Base-by-base conservation (phyloP, 2,113 vertebrate genomes). In the Tragelaphus strepsiceros region DNA sequence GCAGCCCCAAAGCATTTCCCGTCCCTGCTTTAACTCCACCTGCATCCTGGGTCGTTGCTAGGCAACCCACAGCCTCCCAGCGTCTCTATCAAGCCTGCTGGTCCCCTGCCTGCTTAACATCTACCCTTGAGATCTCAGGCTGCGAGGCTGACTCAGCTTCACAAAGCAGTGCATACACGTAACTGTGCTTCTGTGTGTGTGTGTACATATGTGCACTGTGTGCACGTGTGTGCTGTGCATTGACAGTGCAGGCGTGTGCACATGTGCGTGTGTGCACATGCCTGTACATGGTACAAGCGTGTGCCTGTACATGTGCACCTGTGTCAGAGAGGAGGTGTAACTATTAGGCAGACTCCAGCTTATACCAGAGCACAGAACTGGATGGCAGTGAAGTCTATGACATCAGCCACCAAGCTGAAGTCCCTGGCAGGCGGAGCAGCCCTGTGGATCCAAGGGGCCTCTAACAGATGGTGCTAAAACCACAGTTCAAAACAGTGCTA, bases 31-130 rank as follows among this genome's bases (percentile, higher is more conserved):
- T 83, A 71, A 59, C 90, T 96, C 93, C 87, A 61, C 58, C 96
- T 67, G 16, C 88, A 82, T 91, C 92, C 97, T 94, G 81, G 83
- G 62, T 62, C 6, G 98, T 98, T 98, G 98, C 98, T 98, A 98
- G 96, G 98, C 97, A 97, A 99, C 98, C 58, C 56, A 35, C 46
- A 62, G 46, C 95, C 95, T 95, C 97, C 88, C 59, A 83, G 91
- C 26, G 90, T 95, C 86, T 84, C 97, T 96, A 83, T 26, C 15
- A 90, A 97, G 95, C 78, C 84, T 30, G 43, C 39, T 24, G 43
- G 93, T 91, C 64, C 87, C 95, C 82, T 97, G 78, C 35, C 67
- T 98, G 81, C 64, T 87, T 81, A 82, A 54, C 32, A 30, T 49
- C 91, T 67, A 28, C 94, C 92, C 80, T 67, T 5, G 83, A 96